These are phyloP conservation scores for Xenops minutus DNA, from an alignment of 2,797 vertebrate species.

Conservation along the genomic window DNA sequence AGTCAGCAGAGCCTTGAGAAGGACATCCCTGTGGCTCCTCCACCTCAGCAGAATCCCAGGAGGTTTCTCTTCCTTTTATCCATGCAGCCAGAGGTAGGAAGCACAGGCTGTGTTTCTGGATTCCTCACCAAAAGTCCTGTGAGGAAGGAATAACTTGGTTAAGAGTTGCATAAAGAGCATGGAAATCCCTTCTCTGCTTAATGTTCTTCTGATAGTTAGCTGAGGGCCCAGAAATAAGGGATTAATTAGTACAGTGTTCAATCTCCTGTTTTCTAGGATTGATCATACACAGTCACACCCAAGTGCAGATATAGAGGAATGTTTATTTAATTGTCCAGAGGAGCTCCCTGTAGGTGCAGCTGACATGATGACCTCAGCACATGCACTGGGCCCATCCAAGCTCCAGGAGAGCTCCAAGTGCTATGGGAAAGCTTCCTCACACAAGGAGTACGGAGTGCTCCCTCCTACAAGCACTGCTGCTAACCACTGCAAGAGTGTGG, in stretches of 20 bases:
- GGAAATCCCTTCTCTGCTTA: neutral
- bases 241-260: neutral
- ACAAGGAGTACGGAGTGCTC: neutral
- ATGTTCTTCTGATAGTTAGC: neutral
- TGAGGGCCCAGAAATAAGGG: neutral
- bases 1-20: neutral
- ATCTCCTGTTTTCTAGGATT: neutral
- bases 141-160: neutral
- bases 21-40: neutral
- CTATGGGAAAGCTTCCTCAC: neutral
- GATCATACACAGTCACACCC: neutral
- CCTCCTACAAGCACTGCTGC: neutral
- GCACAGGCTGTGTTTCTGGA: neutral
- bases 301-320: neutral
- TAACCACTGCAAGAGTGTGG: neutral
- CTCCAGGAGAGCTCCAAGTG: neutral
- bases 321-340: neutral
- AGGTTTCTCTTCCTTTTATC: neutral
- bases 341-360: neutral
- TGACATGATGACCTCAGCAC: neutral
- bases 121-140: neutral
- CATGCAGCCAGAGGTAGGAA: neutral
- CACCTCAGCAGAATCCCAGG: neutral
- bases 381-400: neutral
- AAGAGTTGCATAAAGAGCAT: neutral